phyloP scores from a whole-genome alignment of 35 echinoderm and acorn worm genomes.

The Ophioderma brevispina region DNA sequence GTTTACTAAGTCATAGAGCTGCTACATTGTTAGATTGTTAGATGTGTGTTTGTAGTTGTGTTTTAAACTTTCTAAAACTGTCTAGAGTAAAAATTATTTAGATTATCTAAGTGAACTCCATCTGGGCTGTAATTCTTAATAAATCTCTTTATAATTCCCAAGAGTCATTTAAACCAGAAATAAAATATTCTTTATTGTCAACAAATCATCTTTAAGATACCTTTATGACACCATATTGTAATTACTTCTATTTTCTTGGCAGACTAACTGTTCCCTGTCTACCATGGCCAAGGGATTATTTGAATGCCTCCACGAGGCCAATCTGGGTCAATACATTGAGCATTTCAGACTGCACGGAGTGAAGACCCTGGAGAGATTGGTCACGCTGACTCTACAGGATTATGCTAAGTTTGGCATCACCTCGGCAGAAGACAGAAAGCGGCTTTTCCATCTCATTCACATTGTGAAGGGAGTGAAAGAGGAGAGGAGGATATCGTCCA shows the following conservation, averaged over 20 bases:
- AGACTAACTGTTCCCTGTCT: not conserved
- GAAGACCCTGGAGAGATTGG: slow-evolving; percentile 29
- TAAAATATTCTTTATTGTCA: too few relatives aligned
- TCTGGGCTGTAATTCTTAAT: too few relatives aligned
- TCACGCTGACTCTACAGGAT: slow-evolving; percentile 57
- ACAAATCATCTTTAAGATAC: too few relatives aligned
- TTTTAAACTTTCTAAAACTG: too few relatives aligned
- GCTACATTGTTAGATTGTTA: too few relatives aligned
- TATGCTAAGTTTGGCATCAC: slow-evolving; percentile 61
- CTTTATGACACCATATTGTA: too few relatives aligned
- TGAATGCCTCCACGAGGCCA: slow-evolving; percentile 60
- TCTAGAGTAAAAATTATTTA: too few relatives aligned
- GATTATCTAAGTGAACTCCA: too few relatives aligned
- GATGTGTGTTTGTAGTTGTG: too few relatives aligned
- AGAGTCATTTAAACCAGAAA: not conserved
- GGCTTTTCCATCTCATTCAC: slow-evolving; percentile 53
- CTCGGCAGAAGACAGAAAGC: slow-evolving; percentile 49
- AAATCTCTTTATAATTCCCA: not conserved
- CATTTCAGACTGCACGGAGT: slow-evolving; percentile 42
- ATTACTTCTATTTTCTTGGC: not conserved
- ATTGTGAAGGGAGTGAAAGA: slow-evolving; percentile 13
- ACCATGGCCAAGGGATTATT: slow-evolving; percentile 26
- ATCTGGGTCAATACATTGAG: slow-evolving; percentile 57
- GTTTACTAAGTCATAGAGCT: too few relatives aligned
- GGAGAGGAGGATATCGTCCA: not conserved